phyloP scores from a whole-genome alignment of 2,797 vertebrate species.

The Glyptemys insculpta region DNA sequence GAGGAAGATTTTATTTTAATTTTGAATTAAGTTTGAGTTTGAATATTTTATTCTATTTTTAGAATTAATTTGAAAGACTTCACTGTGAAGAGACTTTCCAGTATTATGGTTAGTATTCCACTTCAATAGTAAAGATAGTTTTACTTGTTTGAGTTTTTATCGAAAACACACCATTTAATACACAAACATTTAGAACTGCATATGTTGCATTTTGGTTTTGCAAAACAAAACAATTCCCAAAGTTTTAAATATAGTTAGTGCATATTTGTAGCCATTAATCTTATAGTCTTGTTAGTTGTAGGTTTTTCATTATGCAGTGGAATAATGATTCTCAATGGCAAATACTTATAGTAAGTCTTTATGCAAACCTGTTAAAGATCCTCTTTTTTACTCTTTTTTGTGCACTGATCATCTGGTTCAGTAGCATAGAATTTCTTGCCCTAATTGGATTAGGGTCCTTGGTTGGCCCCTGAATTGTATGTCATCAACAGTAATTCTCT shows the following conservation, averaged over 20 bases:
- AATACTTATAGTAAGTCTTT: neutral
- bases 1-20: constrained; percentile 18
- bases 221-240: constrained; percentile 13
- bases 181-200: neutral
- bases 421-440: neutral
- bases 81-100: constrained; percentile 2
- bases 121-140: neutral
- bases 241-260: neutral
- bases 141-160: constrained; percentile 13
- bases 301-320: neutral
- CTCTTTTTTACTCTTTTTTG: neutral
- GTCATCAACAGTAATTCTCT: neutral
- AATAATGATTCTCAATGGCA: neutral
- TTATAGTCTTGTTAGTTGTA: neutral
- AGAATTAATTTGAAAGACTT: constrained; percentile 9
- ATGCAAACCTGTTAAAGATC: neutral
- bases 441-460: neutral
- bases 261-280: neutral
- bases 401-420: neutral
- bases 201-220: neutral
- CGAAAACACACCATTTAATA: constrained; percentile 29
- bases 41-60: neutral
- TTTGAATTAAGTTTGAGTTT: constrained; percentile 17
- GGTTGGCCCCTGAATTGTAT: neutral
- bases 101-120: neutral